Evolutionary conservation across 2,888 invertebrate species (phyloP), one percentile per base, ranked within the genome.

Genomic region (Sinhomidia bicolor): DNA sequence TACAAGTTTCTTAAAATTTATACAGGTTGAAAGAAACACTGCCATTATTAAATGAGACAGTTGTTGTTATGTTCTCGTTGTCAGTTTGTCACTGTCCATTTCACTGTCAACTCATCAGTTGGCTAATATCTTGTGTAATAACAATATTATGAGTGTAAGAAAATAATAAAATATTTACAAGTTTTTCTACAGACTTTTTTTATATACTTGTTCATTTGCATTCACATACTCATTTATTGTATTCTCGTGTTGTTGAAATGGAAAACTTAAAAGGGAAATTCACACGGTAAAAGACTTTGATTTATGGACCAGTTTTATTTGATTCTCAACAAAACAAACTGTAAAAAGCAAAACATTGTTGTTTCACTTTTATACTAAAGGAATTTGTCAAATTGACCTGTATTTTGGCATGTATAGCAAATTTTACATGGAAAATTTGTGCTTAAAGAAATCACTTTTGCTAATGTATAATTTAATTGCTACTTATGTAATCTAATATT

Each of bases 41-140:
- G 68, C 12, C 44, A 44, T 44, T 71, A 23, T 71, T 17, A 68
- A 71, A 71, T 71, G 71, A 71, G 71, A 71, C 71, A 71, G 44
- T 44, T 44, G 23, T 23, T 71, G 20, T 68, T 6, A 3, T 47
- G 23, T 12, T 57, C 12, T 36, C 36, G 0, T 71, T 71, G 71
- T 23, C 44, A 44, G 71, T 71, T 71, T 71, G 71, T 23, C 71
- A 71, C 7, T 71, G 65, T 44, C 44, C 71, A 71, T 36, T 36
- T 36, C 68, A 68, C 36, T 71, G 71, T 71, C 44, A 71, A 44
- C 29, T 71, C 44, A 68, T 71, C 71, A 71, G 44, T 44, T 44
- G 65, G 65, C 36, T 36, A 68, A 36, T 36, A 68, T 9, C 3
- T n/a, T 17, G 36, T 36, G n/a, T 68, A 9, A 29, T 68, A 68